phyloP scores from a whole-genome alignment of 2,113 vertebrate species.

The Labeo rohita region DNA sequence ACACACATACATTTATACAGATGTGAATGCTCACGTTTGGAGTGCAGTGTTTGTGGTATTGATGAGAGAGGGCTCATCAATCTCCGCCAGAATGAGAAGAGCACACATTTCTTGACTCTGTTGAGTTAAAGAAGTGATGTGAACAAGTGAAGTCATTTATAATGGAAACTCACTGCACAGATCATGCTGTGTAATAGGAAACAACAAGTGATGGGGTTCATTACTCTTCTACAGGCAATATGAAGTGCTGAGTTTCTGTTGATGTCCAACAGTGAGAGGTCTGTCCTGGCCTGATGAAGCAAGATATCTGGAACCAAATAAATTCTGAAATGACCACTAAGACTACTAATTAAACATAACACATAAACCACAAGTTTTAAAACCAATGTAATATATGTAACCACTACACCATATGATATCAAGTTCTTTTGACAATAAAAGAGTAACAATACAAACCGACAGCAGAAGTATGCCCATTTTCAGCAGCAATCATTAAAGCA shows the following conservation, averaged over 20 bases:
- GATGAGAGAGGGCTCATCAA: constrained; percentile 91
- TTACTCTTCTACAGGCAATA: constrained; percentile 96
- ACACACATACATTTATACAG: not conserved
- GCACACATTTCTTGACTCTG: constrained; percentile 98
- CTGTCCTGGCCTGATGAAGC: constrained; percentile 88
- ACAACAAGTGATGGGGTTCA: not conserved
- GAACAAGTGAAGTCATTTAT: not conserved
- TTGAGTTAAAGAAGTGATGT: constrained; percentile 31
- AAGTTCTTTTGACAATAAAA: not conserved
- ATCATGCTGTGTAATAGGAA: not conserved
- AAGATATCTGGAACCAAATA: constrained; percentile 82
- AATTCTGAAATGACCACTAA: not conserved
- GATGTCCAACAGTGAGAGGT: constrained; percentile 89
- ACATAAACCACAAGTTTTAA: not conserved
- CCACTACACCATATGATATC: not conserved
- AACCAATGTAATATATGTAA: not conserved
- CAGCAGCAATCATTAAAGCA: constrained; percentile 91
- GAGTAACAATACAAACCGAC: constrained; percentile 78
- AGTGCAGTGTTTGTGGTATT: constrained; percentile 92
- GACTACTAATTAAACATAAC: not conserved
- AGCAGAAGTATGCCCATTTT: constrained; percentile 85
- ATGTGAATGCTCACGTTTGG: constrained; percentile 86
- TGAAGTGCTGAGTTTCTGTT: constrained; percentile 97
- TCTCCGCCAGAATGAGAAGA: constrained; percentile 94
- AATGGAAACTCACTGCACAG: not conserved